Evolutionary conservation across 2,797 vertebrate genomes (phyloP).

Genomic region (Eurystomus glaucurus): DNA sequence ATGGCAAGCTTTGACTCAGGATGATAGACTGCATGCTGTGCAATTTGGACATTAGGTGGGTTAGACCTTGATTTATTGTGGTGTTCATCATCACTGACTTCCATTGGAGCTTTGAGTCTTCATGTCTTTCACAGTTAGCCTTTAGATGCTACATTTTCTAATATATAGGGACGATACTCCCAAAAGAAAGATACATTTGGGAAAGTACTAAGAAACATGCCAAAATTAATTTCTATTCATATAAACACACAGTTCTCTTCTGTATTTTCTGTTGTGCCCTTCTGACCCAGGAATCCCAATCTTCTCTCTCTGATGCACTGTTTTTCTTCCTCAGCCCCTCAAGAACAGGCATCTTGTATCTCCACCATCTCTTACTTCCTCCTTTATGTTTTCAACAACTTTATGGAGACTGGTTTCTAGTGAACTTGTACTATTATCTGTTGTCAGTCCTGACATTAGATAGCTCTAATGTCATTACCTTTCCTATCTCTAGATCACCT

Average conservation of each 20-base stretch:
- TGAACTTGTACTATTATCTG: not conserved
- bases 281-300: not conserved
- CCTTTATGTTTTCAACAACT: not conserved
- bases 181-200: not conserved
- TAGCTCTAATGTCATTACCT: not conserved
- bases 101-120: not conserved
- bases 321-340: not conserved
- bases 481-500: not conserved
- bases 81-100: not conserved
- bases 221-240: not conserved
- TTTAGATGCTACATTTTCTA: not conserved
- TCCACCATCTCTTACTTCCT: not conserved
- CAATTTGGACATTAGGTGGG: not conserved
- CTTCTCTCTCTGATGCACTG: not conserved
- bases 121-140: not conserved
- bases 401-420: not conserved
- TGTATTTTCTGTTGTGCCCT: not conserved
- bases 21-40: not conserved
- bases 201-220: not conserved
- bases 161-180: not conserved
- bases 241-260: not conserved
- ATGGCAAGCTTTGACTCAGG: not conserved
- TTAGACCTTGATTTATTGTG: not conserved
- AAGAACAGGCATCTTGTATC: not conserved
- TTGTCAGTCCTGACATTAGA: not conserved